phyloP scores from a whole-genome alignment of 2,888 invertebrate genomes.

The Monochamus alternatus region DNA sequence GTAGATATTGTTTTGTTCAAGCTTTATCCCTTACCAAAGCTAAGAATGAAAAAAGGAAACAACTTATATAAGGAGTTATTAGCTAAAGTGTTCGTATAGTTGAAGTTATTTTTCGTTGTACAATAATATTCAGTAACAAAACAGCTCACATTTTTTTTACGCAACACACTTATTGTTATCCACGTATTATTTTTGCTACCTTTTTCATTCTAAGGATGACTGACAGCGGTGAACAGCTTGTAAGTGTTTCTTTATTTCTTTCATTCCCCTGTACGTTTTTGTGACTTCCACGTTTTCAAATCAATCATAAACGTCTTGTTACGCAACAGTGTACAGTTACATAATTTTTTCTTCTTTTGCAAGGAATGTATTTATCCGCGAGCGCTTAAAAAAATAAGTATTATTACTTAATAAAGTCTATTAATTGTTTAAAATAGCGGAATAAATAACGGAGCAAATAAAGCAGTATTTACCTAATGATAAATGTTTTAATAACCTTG shows the following conservation, averaged over 20 bases:
- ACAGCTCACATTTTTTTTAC: too few relatives aligned
- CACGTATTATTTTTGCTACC: too few relatives aligned
- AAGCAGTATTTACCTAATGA: background rate
- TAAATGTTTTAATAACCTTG: background rate
- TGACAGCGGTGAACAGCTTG: too few relatives aligned
- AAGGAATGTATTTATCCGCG: background rate
- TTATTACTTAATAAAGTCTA: background rate
- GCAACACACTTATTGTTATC: too few relatives aligned
- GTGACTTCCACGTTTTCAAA: background rate
- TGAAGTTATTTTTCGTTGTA: too few relatives aligned
- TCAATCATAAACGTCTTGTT: slow-evolving; percentile 4
- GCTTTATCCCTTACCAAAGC: too few relatives aligned
- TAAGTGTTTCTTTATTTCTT: background rate
- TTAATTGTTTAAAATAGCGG: background rate
- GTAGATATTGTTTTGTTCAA: too few relatives aligned
- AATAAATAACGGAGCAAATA: slow-evolving; percentile 2
- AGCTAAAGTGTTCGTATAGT: too few relatives aligned
- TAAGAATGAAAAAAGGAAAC: too few relatives aligned
- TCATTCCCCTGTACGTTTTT: background rate
- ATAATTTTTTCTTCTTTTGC: background rate
- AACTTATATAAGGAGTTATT: too few relatives aligned
- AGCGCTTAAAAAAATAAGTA: background rate
- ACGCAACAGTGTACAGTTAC: background rate
- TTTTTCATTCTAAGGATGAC: too few relatives aligned
- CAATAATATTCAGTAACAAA: too few relatives aligned